Evolutionary conservation across 2,797 vertebrate species (phyloP).

Genomic region (Bovichtus variegatus): DNA sequence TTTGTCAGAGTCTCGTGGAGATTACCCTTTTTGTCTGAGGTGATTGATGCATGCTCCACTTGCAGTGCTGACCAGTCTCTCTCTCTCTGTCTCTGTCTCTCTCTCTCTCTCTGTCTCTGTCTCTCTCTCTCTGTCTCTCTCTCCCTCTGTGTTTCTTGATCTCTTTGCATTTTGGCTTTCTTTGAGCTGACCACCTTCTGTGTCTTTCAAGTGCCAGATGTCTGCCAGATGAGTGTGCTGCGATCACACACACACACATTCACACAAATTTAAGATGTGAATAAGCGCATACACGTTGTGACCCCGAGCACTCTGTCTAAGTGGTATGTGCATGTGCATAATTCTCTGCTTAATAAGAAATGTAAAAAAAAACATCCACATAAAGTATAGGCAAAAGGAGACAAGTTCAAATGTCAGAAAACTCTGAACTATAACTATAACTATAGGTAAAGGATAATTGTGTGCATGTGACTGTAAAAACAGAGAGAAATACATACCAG

Average conservation of each 20-base stretch:
- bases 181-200: slow-evolving; percentile 75
- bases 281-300: neutral
- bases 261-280: neutral
- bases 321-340: too few relatives aligned
- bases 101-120: too few relatives aligned
- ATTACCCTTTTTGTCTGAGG: slow-evolving; percentile 26
- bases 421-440: neutral
- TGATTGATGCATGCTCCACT: slow-evolving; percentile 16
- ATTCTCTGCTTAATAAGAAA: too few relatives aligned
- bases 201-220: slow-evolving; percentile 78
- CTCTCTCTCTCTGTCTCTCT: neutral
- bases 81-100: too few relatives aligned
- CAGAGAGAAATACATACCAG: neutral
- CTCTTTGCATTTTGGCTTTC: slow-evolving; percentile 53
- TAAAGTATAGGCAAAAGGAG: neutral
- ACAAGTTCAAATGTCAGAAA: neutral
- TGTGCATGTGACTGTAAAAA: slow-evolving; percentile 10
- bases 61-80: neutral
- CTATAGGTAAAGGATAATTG: neutral
- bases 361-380: neutral
- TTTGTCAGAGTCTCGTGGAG: slow-evolving; percentile 4
- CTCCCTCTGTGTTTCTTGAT: neutral
- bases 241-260: slow-evolving; percentile 12
- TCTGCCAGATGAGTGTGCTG: slow-evolving; percentile 48
- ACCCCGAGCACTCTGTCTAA: neutral